Conservation (phyloP, 2,797 vertebrate species). For the Neostethus bicornis region DNA sequence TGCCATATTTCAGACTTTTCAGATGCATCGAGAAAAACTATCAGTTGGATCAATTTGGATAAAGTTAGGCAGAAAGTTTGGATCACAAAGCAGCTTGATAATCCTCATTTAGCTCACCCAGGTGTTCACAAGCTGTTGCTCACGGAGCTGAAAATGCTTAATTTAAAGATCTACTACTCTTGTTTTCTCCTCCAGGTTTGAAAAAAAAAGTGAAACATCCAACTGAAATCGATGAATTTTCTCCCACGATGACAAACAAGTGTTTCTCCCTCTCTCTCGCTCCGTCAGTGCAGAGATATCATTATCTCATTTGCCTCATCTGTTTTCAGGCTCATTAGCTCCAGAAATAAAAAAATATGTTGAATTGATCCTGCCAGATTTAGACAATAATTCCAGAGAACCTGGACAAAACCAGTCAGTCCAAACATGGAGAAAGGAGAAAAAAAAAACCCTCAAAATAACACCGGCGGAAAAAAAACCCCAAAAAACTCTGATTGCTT, state of each 20-base stretch:
- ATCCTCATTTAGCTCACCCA: background rate
- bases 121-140: background rate
- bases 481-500: constrained; percentile 61
- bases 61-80: background rate
- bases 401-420: constrained; percentile 50
- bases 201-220: background rate
- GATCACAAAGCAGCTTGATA: constrained; percentile 1
- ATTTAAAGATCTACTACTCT: background rate
- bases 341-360: constrained; percentile 60
- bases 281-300: constrained; percentile 27
- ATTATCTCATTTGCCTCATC: constrained; percentile 53
- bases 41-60: background rate
- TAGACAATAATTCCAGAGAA: constrained; percentile 53
- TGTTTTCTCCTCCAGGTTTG: background rate
- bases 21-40: background rate
- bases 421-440: constrained; percentile 83
- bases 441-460: constrained; percentile 53
- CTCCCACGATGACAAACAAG: constrained; percentile 17
- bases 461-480: constrained; percentile 54
- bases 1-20: constrained; percentile 15
- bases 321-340: constrained; percentile 61
- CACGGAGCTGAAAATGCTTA: background rate
- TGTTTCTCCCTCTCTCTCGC: constrained; percentile 25
- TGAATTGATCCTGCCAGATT: constrained; percentile 55
- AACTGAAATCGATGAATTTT: constrained; percentile 12